phyloP scores from a whole-genome alignment of 2,888 invertebrate species.

The Caenorhabditis wallacei region DNA sequence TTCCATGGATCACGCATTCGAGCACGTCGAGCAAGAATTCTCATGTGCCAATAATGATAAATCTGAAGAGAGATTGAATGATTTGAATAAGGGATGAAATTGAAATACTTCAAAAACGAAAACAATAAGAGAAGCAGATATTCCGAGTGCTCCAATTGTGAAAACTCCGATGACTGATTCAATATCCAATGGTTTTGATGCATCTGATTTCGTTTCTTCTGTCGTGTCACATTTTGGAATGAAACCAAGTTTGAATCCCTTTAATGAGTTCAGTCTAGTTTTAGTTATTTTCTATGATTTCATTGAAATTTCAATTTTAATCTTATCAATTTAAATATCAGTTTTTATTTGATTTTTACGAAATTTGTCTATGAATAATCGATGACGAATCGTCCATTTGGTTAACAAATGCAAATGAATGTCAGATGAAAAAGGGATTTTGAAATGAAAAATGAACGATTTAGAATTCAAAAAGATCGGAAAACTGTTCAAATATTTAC shows the following conservation, averaged over 20 bases:
- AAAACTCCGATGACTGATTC: constrained; percentile 70
- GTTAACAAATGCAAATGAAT: not conserved
- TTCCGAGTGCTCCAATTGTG: constrained; percentile 65
- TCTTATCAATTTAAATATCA: too few species aligned
- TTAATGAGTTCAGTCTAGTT: not conserved
- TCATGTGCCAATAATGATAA: constrained; percentile 67
- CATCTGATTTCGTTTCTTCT: constrained; percentile 34
- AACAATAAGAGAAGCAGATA: constrained; percentile 55
- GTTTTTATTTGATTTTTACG: too few species aligned
- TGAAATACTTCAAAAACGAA: constrained; percentile 62
- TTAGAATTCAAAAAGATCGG: not conserved
- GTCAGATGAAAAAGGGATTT: not conserved
- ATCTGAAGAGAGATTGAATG: constrained; percentile 34
- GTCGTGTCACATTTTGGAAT: constrained; percentile 64
- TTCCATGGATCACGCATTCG: constrained; percentile 62
- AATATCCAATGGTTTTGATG: constrained; percentile 66
- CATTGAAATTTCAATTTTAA: too few species aligned
- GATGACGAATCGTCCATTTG: not conserved
- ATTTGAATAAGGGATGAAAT: not conserved
- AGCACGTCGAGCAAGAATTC: constrained; percentile 47
- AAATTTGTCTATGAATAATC: too few species aligned
- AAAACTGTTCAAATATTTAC: constrained; percentile 4
- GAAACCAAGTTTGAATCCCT: constrained; percentile 65
- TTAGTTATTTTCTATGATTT: not conserved
- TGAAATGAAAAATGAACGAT: not conserved